Base-by-base conservation (phyloP, 2,797 vertebrate species). In the Urophycis tenuis region DNA sequence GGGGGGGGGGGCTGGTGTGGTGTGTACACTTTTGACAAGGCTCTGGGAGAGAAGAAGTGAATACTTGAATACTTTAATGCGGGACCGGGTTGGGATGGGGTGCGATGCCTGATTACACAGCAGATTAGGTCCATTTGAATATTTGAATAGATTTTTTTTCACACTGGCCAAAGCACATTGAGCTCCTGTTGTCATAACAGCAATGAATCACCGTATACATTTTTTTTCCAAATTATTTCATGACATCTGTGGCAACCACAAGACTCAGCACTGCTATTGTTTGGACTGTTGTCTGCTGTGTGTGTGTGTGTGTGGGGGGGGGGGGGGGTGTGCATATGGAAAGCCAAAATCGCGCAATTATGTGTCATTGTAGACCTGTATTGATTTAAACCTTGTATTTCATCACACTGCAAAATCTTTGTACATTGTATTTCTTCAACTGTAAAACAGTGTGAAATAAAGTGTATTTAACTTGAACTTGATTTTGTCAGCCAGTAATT, bases 181-280 rank as follows among this genome's bases (percentile, higher is more conserved):
- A 1, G 81, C 87, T 86, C 78, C 80, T 79, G 77, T 82, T 88
- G 85, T 86, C 77, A 85, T 76, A 82, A 82, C 80, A 74, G 76
- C 60, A 7, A 83, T 86, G 78, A 89, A 88, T 88, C 87, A 87
- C 78, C 79, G 79, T 89, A 89, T 91, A 81, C 78, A 88, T 87
- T 87, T 84, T 67, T 75, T 82, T 77, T 82, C n/a, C n/a, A n/a
- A 79, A 85, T 85, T 87, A 79, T 87, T 85, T 85, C 80, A 81
- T 79, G 82, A 84, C 67, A 85, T 87, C 88, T 89, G 83, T 89
- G 83, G 41, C 35, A 74, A 79, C 81, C 81, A 84, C 83, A 83
- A 82, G 84, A 85, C 81, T 87, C 87, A 85, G 90, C 87, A 85
- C 69, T 71, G 69, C 81, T 79, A 81, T 84, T 85, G 80, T 89